Evolutionary conservation across 1,140 invertebrate species (phyloP), one percentile per base, ranked within the genome.

Genomic region (Monomorium pharaonis): DNA sequence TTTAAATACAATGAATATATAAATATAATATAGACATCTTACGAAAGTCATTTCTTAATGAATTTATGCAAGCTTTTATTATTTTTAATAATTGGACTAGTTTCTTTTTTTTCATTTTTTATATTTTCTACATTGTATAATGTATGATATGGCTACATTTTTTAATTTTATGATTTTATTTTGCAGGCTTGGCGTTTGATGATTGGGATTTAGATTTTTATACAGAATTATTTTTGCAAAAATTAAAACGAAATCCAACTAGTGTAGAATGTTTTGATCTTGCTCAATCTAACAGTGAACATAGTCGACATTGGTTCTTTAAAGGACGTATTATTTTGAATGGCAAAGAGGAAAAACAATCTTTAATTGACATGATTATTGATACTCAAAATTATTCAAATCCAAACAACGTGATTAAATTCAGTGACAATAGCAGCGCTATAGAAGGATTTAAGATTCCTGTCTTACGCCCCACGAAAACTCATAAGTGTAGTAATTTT

Each of bases 201-300:
- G 96, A 97, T 63, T 98, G 97, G 96, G 98, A 99, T 94, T 95
- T 99, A 87, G 96, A 98, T 60, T 98, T 97, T 92, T 99, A 99
- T 90, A 97, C 97, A 56, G 95, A 98, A 87, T 92, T 99, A 16
- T 99, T 99, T 95, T 95, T 96, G 78, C 95, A 97, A 69, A 97
- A 98, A 89, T 94, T 99, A 1, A 97, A 98, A 87, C 96, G 99
- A 62, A 99, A 99, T 96, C 99, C 99, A 18, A 99, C 99, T 0
- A 99, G 98, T 94, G 98, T 99, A 0, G 99, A 99, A 94, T 98
- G 99, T 90, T 99, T 99, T 96, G 99, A 99, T 96, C 96, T 99
- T 69, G 99, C 99, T n/a, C 99, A 99, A 95, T 99, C 98, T 21
- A 99, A 99, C 93, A 99, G 98, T 94, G 98, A 99, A 93, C 98